These are phyloP conservation scores for Scaptomyza polygonia DNA, from an alignment of 2,888 invertebrate species.

Conservation along the genomic window DNA sequence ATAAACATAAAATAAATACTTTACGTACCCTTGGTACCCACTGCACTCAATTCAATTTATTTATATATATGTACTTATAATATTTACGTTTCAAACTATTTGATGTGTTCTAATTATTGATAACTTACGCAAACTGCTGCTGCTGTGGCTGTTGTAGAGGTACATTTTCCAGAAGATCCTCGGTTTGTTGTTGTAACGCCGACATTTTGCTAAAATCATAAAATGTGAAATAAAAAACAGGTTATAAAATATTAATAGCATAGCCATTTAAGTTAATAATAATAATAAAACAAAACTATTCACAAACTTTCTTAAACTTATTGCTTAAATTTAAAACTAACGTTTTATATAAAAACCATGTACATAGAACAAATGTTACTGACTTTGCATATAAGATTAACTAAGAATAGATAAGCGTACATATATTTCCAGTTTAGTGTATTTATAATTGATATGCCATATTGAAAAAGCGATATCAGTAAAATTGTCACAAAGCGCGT, in stretches of 20 bases:
- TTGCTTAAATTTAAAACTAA: background rate
- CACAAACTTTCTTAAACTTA: background rate
- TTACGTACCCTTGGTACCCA: background rate
- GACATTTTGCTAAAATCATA: slow-evolving; percentile 60
- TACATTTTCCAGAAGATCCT: slow-evolving; percentile 15
- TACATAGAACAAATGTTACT: background rate
- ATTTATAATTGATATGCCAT: slow-evolving; percentile 24
- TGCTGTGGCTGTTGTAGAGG: slow-evolving; percentile 59
- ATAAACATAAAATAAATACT: background rate
- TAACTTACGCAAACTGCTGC: slow-evolving; percentile 81
- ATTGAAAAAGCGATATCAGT: slow-evolving; percentile 28
- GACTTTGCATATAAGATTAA: slow-evolving; percentile 7
- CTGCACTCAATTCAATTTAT: slow-evolving; percentile 2
- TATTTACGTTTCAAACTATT: slow-evolving; percentile 27
- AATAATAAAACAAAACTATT: background rate
- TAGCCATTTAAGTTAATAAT: no score
- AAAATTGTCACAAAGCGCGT: background rate
- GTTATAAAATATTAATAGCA: no score
- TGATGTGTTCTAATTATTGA: slow-evolving; percentile 31
- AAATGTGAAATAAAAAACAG: background rate
- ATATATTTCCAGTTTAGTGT: slow-evolving; percentile 7
- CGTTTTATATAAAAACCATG: no score
- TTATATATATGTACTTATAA: slow-evolving; percentile 3
- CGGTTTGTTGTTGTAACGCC: slow-evolving; percentile 28
- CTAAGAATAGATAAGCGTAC: slow-evolving; percentile 7